Evolutionary conservation across 1,140 invertebrate species (phyloP), one percentile per base, ranked within the genome.

Genomic region (Lutraria rhynchaena): DNA sequence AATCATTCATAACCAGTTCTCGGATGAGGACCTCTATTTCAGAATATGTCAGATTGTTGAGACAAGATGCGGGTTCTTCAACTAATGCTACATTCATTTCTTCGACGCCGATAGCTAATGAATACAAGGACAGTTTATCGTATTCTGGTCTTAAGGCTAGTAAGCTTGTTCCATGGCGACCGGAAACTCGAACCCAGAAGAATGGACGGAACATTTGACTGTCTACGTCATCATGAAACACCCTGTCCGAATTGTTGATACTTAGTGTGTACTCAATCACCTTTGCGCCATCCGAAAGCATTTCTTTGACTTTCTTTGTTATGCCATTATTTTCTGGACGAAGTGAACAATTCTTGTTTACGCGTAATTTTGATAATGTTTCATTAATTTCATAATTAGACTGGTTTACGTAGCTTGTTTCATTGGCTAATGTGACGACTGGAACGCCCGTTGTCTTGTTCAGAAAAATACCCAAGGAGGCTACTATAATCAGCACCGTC

Each of bases 1-100:
- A 73, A 27, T 73, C 51, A 0, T 73, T 57, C 51, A 73, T 55
- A 3, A 73, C 46, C 7, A 73, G 69, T 24, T 73, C 69, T 13
- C 69, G 22, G 7, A 73, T 27, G 7, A 55, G 31, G 7, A 19
- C 35, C 17, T 73, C 69, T 5, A 73, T 35, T 0, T 53, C 51
- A 19, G 46, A 19, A 0, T 33, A 24, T 15, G 46, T 15, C n/a
- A 73, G 46, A 31, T 53, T 55, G n/a, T 29, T 33, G 0, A 73
- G 24, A 37, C 69, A 73, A 19, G 55, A 37, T 5, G 17, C 15
- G 3, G 29, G 46, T n/a, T 53, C 19, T 37, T 73, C 46, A 4
- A 22, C 31, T 31, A 73, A 15, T 5, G 51, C 7, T 29, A 73
- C 51, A 13, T 73, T 55, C 69, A 73, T 53, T 55, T 19, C 35